Base-by-base conservation (phyloP, 2,888 invertebrate species). In the Acleris holmiana region DNA sequence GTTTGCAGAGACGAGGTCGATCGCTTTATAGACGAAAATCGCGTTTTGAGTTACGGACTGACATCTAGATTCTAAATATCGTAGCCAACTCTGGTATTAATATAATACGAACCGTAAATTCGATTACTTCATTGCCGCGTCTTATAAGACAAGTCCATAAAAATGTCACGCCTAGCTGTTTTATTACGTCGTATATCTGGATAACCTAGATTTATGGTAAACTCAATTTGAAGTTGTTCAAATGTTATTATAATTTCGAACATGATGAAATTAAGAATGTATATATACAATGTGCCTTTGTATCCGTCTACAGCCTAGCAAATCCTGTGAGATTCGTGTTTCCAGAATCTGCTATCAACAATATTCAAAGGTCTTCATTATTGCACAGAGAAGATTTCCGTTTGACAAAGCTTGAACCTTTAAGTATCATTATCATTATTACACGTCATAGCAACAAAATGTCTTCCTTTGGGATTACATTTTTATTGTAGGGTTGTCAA, bases 1-100 rank as follows among this genome's bases (percentile, higher is more conserved):
- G 85, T 86, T 88, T 29, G 29, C 0, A 8, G 8, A 29, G 29
- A 29, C 29, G 75, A 68, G 61, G 72, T 78, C 82, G 83, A 87
- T 85, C 83, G 80, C 74, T 83, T 82, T 80, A 79, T 77, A 81
- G 69, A 72, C 72, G 72, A 80, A 73, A 57, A 63, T 63, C 19
- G 23, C 29, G 8, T 29, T 8, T 29, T 8, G 29, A 8, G 8
- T 2, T 29, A 29, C 29, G 8, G 29, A 29, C 29, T 8, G 29
- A 29, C 29, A 8, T 8, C 29, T 29, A 35, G 13, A 35, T 35
- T 35, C 35, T 35, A 35, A 35, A 35, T 13, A 35, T 10, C 35
- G 13, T 53, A 18, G 19, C 41, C 19, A 21, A 13, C 15, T 51
- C 18, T 19, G 18, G 8, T 59, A 59, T 59, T 35, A 29, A 21